Evolutionary conservation across 1,140 invertebrate genomes (phyloP).

Genomic region (Dendroctonus ponderosae): DNA sequence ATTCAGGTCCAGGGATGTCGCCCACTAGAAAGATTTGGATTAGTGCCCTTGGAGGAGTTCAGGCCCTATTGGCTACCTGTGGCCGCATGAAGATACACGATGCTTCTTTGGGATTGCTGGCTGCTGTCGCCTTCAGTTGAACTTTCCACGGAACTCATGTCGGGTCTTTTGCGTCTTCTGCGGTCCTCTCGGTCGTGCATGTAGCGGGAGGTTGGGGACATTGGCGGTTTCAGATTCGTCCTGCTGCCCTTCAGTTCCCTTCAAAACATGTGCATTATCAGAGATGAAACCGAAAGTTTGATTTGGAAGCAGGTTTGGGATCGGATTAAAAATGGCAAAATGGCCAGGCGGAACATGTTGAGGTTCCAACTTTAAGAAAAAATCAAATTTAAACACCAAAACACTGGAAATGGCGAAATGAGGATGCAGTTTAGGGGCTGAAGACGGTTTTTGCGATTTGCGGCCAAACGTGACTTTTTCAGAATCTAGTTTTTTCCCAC

Average conservation of each 20-base stretch:
- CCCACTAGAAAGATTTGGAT: slow-evolving; percentile 57
- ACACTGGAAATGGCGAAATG: too few relatives aligned
- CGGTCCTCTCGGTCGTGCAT: slow-evolving; percentile 38
- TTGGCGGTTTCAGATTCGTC: slow-evolving; percentile 43
- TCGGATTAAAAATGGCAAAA: too few relatives aligned
- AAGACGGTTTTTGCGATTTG: too few relatives aligned
- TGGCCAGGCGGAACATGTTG: too few relatives aligned
- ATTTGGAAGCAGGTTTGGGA: background rate
- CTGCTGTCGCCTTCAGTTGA: slow-evolving; percentile 78
- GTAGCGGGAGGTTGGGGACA: slow-evolving; percentile 40
- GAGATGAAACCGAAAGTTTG: background rate
- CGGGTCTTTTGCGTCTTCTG: slow-evolving; percentile 39
- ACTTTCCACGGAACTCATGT: slow-evolving; percentile 57
- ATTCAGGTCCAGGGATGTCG: slow-evolving; percentile 68
- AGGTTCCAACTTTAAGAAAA: too few relatives aligned
- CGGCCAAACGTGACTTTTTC: too few relatives aligned
- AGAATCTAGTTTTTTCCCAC: too few relatives aligned
- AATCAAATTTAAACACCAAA: too few relatives aligned
- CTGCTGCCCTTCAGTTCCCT: slow-evolving; percentile 17
- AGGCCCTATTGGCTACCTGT: slow-evolving; percentile 56
- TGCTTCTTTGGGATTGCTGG: slow-evolving; percentile 72
- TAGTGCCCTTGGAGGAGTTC: too few relatives aligned
- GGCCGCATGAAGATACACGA: slow-evolving; percentile 77
- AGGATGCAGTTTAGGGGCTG: too few relatives aligned
- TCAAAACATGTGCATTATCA: background rate